These are phyloP conservation scores for Muntiacus reevesi DNA, from an alignment of 2,113 vertebrate species.

Conservation along the genomic window DNA sequence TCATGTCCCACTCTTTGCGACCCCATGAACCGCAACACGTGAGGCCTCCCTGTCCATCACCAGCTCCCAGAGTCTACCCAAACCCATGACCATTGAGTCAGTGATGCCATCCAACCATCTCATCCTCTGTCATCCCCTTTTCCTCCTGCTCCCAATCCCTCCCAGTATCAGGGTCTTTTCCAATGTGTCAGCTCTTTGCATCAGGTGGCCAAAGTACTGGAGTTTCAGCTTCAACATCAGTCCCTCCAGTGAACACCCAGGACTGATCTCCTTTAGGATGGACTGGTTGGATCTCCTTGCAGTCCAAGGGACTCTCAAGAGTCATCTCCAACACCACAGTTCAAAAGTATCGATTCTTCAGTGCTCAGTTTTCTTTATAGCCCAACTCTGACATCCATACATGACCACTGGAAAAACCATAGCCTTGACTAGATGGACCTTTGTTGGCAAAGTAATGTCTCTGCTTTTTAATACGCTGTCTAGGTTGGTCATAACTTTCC, in stretches of 20 bases:
- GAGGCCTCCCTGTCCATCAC: not conserved
- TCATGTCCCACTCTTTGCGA: too few species aligned
- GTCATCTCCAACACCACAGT: not conserved
- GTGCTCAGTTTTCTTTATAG: fast-evolving
- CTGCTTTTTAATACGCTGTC: not conserved
- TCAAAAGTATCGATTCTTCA: not conserved
- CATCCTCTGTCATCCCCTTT: not conserved
- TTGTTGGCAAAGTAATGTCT: not conserved
- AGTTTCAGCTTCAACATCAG: not conserved
- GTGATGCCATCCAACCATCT: not conserved
- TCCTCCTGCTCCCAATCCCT: not conserved
- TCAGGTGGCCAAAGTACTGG: not conserved
- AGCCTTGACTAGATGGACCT: not conserved
- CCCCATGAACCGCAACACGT: too few species aligned
- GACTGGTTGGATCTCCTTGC: not conserved
- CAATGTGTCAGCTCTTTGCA: not conserved
- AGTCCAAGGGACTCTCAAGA: not conserved
- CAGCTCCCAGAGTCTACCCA: not conserved
- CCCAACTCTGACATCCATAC: not conserved
- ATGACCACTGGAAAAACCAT: not conserved
- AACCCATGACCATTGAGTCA: not conserved
- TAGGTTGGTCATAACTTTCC: not conserved
- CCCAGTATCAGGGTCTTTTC: not conserved
- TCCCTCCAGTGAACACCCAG: not conserved
- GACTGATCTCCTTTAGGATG: not conserved